Evolutionary conservation across 2,888 invertebrate genomes (phyloP), one percentile per base, ranked within the genome.

Genomic region (Alviniconcha strummeri): DNA sequence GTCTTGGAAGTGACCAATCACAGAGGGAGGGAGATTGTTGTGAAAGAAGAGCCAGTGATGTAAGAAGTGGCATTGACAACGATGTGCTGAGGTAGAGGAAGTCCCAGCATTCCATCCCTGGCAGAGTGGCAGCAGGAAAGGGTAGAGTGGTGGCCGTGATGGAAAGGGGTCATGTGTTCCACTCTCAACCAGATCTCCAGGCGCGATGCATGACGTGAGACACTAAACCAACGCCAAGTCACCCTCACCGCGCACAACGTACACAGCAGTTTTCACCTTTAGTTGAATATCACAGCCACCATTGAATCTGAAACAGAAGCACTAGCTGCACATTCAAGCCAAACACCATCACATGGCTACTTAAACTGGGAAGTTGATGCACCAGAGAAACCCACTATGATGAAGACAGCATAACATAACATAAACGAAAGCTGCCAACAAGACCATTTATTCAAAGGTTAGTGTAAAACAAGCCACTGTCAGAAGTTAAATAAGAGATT

Each of bases 181-280:
- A 36, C 36, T 36, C 36, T 36, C 55, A 55, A 17, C 55, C 17
- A 17, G 55, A 55, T 17, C 55, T n/a, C 6, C 52, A n/a, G 8
- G 8, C 75, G 17, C n/a, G 54, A 17, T 56, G 8, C 5, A 55
- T 55, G 75, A n/a, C 52, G 36, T 8, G 75, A 9, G 15, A 74
- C 9, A 13, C 52, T 8, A 11, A 74, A 74, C 5, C 6, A 52
- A 15, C 15, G 72, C 52, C 8, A 36, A 74, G 72, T 52, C 72
- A 74, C 52, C 36, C 4, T 74, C 72, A 74, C 54, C 60, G 1
- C 60, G 13, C 9, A 60, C 60, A 60, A 60, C 13, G 60, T 13
- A 60, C 71, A 71, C 71, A 71, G 71, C 71, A 71, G 71, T 71
- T 71, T 71, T 71, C 71, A 71, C 71, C 71, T 71, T 71, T 71